phyloP scores from a whole-genome alignment of 2,797 vertebrate genomes.

The Ctenopoma multispine region DNA sequence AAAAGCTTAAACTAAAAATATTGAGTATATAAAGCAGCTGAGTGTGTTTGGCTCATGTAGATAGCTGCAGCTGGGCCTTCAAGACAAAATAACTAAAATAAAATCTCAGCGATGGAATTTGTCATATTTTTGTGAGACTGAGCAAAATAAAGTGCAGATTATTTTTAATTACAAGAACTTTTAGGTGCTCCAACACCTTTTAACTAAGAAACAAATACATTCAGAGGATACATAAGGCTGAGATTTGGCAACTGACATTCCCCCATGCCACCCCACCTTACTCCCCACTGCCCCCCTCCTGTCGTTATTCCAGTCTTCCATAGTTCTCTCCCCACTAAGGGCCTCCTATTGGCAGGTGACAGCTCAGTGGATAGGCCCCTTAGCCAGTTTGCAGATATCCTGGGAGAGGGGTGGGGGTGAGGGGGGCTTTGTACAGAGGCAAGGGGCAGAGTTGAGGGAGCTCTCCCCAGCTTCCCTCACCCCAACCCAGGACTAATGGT shows the following conservation, averaged over 20 bases:
- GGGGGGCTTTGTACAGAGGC: slow-evolving; percentile 37
- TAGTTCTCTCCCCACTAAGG: slow-evolving; percentile 30
- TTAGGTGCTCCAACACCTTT: slow-evolving; percentile 9
- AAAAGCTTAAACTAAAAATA: background rate
- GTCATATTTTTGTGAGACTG: background rate
- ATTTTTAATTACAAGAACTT: background rate
- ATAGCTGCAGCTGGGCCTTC: background rate
- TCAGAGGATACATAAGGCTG: background rate
- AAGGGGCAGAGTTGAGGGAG: slow-evolving; percentile 49
- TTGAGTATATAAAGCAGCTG: background rate
- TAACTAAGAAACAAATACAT: slow-evolving; percentile 25
- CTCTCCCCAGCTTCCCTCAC: slow-evolving; percentile 49
- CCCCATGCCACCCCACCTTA: too few relatives aligned
- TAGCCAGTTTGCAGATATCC: slow-evolving; percentile 50
- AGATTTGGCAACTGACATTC: slow-evolving; percentile 18
- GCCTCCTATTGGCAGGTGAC: slow-evolving; percentile 57
- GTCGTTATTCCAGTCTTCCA: slow-evolving; percentile 18
- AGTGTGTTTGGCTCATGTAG: background rate
- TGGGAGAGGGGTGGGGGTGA: slow-evolving; percentile 18
- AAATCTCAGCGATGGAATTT: background rate
- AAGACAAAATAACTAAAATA: background rate
- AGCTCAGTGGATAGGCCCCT: slow-evolving; percentile 57
- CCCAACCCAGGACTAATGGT: slow-evolving; percentile 71
- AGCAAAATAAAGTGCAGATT: background rate
- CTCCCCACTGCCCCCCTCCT: background rate